Evolutionary conservation across 2,888 invertebrate genomes (phyloP).

Genomic region (Octonoba sinensis): DNA sequence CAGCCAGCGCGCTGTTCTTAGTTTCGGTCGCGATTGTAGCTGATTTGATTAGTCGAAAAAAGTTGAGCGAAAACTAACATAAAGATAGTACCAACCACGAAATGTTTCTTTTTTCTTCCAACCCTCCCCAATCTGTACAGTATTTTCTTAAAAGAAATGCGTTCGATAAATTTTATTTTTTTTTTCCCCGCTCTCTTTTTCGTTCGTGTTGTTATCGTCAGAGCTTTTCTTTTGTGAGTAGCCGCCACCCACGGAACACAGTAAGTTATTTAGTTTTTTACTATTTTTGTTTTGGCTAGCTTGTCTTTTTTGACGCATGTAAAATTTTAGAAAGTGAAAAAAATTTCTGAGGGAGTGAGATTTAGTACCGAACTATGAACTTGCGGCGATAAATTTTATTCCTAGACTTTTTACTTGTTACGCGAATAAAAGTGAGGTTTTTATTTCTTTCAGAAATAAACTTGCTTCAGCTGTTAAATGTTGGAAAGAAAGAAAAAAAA

Average conservation of each 20-base stretch:
- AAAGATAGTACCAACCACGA: constrained; percentile 63
- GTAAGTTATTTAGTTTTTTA: constrained; percentile 41
- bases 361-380: constrained; percentile 39
- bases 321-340: constrained; percentile 30
- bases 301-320: constrained; percentile 29
- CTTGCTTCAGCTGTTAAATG: no score
- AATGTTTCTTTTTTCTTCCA: constrained; percentile 30
- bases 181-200: constrained; percentile 2
- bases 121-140: constrained; percentile 50
- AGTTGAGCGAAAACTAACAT: constrained; percentile 57
- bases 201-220: constrained; percentile 47
- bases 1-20: constrained; percentile 41
- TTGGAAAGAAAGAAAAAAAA: no score
- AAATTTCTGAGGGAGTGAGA: constrained; percentile 18
- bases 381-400: constrained; percentile 37
- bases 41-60: constrained; percentile 62
- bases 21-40: constrained; percentile 42
- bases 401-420: constrained; percentile 14
- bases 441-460: no score
- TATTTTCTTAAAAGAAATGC: constrained; percentile 61
- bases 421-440: constrained; percentile 8
- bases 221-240: constrained; percentile 49
- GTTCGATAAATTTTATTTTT: constrained; percentile 58
- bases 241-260: constrained; percentile 27
- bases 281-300: constrained; percentile 26